phyloP scores from a whole-genome alignment of 2,113 vertebrate species.

The Amphilophus citrinellus region DNA sequence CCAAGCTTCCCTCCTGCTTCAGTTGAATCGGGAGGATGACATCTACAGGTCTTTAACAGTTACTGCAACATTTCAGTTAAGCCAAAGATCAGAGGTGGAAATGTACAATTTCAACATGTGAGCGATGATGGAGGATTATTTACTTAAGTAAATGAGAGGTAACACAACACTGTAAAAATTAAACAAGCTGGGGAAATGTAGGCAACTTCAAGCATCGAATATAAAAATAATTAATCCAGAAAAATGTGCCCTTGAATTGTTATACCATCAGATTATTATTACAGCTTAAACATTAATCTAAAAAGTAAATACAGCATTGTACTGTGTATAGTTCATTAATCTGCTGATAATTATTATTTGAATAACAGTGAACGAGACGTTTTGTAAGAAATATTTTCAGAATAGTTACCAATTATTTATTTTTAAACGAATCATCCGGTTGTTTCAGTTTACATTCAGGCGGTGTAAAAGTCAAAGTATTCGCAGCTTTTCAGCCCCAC shows the following conservation, averaged over 20 bases:
- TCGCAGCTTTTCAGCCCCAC: background rate
- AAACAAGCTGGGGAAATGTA: no score
- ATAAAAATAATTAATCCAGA: no score
- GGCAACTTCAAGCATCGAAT: no score
- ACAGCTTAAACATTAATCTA: background rate
- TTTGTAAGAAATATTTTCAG: background rate
- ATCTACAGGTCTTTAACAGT: constrained; percentile 52
- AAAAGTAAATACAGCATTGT: background rate
- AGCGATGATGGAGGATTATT: background rate
- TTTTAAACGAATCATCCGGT: background rate
- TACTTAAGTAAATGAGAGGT: background rate
- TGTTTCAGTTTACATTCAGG: background rate
- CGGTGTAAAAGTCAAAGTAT: background rate
- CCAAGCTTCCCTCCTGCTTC: background rate
- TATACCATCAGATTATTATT: background rate
- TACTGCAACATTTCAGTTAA: constrained; percentile 42
- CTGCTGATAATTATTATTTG: background rate
- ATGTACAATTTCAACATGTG: background rate
- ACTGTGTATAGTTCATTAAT: background rate
- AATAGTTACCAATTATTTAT: no score
- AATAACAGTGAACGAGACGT: background rate
- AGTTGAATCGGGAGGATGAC: constrained; percentile 43
- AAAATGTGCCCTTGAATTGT: background rate
- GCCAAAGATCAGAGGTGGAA: background rate
- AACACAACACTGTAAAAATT: background rate